These are phyloP conservation scores for Anoplolepis gracilipes DNA, from an alignment of 1,140 invertebrate species.

Conservation along the genomic window DNA sequence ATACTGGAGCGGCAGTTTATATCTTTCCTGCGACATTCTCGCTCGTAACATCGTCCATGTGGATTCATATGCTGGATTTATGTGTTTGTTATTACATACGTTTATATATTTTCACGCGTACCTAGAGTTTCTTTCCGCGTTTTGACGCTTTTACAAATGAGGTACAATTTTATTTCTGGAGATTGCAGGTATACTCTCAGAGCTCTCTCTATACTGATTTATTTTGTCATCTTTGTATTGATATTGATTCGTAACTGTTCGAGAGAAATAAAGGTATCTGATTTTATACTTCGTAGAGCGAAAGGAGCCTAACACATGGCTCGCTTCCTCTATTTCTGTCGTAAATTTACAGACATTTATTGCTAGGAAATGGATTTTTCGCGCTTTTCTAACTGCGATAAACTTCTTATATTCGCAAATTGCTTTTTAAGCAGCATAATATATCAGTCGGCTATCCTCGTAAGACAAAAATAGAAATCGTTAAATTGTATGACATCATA, in stretches of 20 bases:
- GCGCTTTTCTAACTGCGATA: neutral
- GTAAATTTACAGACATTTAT: constrained; percentile 27
- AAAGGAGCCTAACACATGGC: neutral
- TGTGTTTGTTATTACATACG: constrained; percentile 9
- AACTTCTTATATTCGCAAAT: constrained; percentile 7
- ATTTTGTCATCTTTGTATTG: neutral
- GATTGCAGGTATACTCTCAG: neutral
- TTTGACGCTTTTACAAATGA: constrained; percentile 6
- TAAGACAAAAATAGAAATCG: neutral
- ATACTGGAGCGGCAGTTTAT: neutral
- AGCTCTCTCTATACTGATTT: neutral
- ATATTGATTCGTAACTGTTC: constrained; percentile 33
- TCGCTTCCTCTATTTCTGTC: constrained; percentile 1
- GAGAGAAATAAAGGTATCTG: neutral
- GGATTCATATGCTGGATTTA: neutral
- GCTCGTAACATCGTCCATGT: neutral
- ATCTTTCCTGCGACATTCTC: neutral
- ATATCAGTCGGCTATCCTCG: neutral
- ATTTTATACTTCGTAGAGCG: constrained; percentile 28
- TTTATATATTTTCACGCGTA: neutral
- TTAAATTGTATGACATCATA: neutral
- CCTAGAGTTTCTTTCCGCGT: neutral
- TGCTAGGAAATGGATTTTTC: constrained; percentile 28
- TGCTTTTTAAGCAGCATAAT: constrained; percentile 16
- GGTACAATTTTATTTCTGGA: neutral